Percentiles rank a stretch among this genome's conserved stretches.
Conservation (phyloP, 2,113 vertebrate genomes). For the Pungitius pungitius region DNA sequence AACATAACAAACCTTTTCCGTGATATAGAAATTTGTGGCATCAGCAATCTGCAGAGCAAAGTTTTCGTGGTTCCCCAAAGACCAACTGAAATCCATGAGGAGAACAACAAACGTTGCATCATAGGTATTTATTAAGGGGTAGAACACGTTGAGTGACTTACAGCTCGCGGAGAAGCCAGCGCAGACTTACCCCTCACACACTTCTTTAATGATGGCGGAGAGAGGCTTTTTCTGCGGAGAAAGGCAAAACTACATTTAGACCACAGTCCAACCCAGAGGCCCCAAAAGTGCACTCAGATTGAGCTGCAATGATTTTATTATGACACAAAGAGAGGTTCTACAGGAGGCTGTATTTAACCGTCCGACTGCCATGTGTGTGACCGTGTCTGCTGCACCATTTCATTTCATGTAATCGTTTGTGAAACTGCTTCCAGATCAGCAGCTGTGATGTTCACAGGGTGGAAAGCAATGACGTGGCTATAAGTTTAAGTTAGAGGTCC, state of each 20-base stretch:
- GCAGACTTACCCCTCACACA: slow-evolving; percentile 93
- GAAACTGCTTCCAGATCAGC: slow-evolving; percentile 14
- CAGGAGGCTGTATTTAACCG: slow-evolving; percentile 34
- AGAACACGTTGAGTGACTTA: slow-evolving; percentile 20
- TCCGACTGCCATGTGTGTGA: slow-evolving; percentile 19
- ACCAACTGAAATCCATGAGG: slow-evolving; percentile 85
- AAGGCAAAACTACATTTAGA: slow-evolving; percentile 59
- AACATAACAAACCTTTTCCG: slow-evolving; percentile 89
- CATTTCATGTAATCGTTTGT: slow-evolving; percentile 2
- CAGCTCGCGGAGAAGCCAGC: slow-evolving; percentile 2
- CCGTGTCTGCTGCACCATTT: slow-evolving; percentile 8
- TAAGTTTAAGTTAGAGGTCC: not conserved
- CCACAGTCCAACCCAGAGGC: slow-evolving; percentile 12
- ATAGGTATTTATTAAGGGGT: slow-evolving; percentile 24
- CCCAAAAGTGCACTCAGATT: slow-evolving; percentile 45
- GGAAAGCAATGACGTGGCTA: not conserved
- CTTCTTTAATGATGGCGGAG: slow-evolving; percentile 97
- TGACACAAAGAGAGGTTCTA: slow-evolving; percentile 40
- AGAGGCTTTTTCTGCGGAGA: slow-evolving; percentile 93
- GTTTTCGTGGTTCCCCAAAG: slow-evolving; percentile 89
- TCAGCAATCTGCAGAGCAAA: slow-evolving; percentile 95
- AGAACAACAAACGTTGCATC: slow-evolving; percentile 29
- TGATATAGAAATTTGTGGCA: slow-evolving; percentile 95
- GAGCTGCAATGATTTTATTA: slow-evolving; percentile 56
- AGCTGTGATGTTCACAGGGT: not conserved